A percentile compares a stretch with the other conserved stretches of the same genome.
These are phyloP conservation scores for Sardinella longiceps DNA, from an alignment of 2,797 vertebrate species.

Conservation along the genomic window DNA sequence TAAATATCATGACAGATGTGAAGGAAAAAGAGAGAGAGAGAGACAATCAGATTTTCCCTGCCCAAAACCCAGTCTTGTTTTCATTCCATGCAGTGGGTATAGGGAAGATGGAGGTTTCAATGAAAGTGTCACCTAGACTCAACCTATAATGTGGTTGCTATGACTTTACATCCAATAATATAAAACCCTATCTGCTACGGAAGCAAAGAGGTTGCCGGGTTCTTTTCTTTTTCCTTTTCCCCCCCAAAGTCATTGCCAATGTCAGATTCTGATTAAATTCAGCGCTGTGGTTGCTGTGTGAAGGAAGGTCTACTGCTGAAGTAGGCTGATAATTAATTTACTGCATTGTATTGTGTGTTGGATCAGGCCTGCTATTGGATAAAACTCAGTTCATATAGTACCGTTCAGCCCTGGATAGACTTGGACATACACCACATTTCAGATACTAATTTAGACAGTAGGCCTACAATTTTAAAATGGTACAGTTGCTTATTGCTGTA, in stretches of 20 bases:
- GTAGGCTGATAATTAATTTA: neutral
- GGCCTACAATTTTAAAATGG: too few relatives aligned
- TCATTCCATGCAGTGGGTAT: neutral
- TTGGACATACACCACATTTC: neutral
- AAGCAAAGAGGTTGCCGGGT: neutral
- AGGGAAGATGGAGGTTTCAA: neutral
- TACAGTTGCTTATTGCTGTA: too few relatives aligned
- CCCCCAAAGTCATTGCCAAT: neutral
- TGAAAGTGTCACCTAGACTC: neutral
- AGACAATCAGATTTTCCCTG: neutral
- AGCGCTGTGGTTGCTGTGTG: neutral
- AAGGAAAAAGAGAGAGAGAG: too few relatives aligned
- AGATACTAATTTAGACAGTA: too few relatives aligned
- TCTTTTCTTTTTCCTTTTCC: too few relatives aligned
- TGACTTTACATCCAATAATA: neutral
- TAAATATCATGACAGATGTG: neutral
- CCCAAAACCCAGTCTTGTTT: too few relatives aligned
- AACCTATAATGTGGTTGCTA: neutral
- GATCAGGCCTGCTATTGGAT: neutral
- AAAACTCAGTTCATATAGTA: neutral
- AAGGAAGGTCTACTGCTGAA: neutral
- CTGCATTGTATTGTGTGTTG: neutral
- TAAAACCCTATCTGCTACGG: neutral
- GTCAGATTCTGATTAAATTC: neutral
- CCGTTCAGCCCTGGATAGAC: neutral